Base-by-base conservation (phyloP, 1,140 invertebrate species). In the Potamilus streckersoni region DNA sequence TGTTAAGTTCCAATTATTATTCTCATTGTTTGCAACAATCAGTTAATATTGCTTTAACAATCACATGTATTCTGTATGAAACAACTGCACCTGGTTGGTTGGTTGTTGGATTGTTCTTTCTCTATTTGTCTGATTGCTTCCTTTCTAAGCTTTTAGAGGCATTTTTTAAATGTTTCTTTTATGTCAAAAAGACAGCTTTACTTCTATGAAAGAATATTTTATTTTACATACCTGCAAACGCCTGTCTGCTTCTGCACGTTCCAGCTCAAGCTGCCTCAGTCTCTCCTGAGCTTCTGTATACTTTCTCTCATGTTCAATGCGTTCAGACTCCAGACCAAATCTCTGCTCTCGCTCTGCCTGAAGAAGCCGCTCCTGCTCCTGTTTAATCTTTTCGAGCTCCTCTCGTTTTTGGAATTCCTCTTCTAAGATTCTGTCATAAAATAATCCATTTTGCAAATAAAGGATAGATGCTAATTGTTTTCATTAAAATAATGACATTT, bases 371-470 rank as follows among this genome's bases (percentile, higher is more conserved):
- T 92, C 92, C 84, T 95, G 94, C 86, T 95, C 94, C 83, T 93
- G 92, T 87, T 95, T 94, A 17, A 95, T 86, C 72, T 91, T 91
- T 89, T 96, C 95, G 63, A 96, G 86, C 86, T 95, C 93, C 86
- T 95, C 94, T 80, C 94, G 85, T 85, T 93, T 94, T 83, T 95
- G 94, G 94, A 94, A 95, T 91, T 95, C 95, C 90, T 96, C 95
- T 60, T 93, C 91, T 69, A 96, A 89, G 62, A 96, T 93, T 82
- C 94, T 93, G 76, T 20, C 69, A 58, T 23, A 77, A 23, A 63
- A 68, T 63, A 16, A 60, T 58, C 14, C 3, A 2, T 56, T 71
- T 20, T 1, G 0, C 17, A 14, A 65, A 73, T 0, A 73, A 4
- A 6, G 38, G 38, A 38, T 38, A 38, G 8, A 6, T 38, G 38